phyloP scores from a whole-genome alignment of 2,888 invertebrate genomes.

The Eupithecia abbreviata region DNA sequence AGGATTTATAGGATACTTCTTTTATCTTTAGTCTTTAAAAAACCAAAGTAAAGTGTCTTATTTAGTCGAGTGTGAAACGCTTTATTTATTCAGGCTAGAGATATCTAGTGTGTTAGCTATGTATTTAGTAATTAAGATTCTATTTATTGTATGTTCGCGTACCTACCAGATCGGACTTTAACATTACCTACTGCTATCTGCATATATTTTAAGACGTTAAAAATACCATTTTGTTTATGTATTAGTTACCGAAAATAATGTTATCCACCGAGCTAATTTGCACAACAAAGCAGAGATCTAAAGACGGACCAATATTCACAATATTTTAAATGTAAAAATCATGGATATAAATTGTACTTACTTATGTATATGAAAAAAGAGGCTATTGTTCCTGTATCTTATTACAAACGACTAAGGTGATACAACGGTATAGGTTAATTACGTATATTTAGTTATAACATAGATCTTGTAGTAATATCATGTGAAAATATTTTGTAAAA shows the following conservation, averaged over 20 bases:
- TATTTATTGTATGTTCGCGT: slow-evolving; percentile 10
- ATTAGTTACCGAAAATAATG: slow-evolving; percentile 14
- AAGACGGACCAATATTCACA: slow-evolving; percentile 4
- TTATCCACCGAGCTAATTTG: slow-evolving; percentile 6
- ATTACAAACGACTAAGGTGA: slow-evolving; percentile 9
- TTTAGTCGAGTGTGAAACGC: slow-evolving; percentile 81
- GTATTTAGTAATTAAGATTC: slow-evolving; percentile 9
- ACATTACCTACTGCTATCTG: neutral
- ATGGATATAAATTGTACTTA: neutral
- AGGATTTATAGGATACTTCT: slow-evolving; percentile 35
- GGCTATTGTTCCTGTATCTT: slow-evolving; percentile 11
- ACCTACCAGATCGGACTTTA: slow-evolving; percentile 2
- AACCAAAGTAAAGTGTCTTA: slow-evolving; percentile 81
- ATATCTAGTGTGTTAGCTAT: slow-evolving; percentile 11
- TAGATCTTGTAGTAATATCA: neutral
- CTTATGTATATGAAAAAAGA: neutral
- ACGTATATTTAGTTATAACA: neutral
- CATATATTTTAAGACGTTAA: neutral
- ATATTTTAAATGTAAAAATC: neutral
- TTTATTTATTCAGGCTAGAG: slow-evolving; percentile 73
- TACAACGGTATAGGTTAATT: slow-evolving; percentile 8
- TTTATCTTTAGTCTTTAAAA: slow-evolving; percentile 63
- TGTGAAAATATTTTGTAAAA: slow-evolving; percentile 3
- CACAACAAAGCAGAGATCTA: neutral
- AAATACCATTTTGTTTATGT: neutral